Evolutionary conservation across 2,797 vertebrate genomes (phyloP), one percentile per base, ranked within the genome.

Genomic region (Hirundo rustica): DNA sequence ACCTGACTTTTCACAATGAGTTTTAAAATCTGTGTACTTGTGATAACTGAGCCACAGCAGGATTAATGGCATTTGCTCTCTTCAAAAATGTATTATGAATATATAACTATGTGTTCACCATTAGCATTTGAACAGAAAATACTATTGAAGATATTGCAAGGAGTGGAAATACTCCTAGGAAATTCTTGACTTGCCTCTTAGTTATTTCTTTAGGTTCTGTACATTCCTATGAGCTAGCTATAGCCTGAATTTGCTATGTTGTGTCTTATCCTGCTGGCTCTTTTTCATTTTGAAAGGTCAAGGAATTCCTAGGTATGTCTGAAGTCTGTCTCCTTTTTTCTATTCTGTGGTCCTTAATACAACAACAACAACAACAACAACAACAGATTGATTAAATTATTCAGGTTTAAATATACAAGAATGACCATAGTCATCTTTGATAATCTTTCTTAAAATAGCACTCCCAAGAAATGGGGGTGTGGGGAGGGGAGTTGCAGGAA

Each of bases 381-480:
- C n/a, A n/a, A n/a, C 1, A 16, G 16, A 42, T 26, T 32, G 1
- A 54, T 44, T 61, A 55, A 75, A 50, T 45, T 7, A 2, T 70
- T 77, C 26, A 76, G n/a, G 19, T 76, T 91, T 68, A 80, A 80
- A 40, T 4, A 23, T 53, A 25, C 10, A 60, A 54, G 15, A 66
- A 38, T 38, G 16, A 17, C 29, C 60, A 38, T 5, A 42, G 16
- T 58, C 1, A 15, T 36, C 19, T 81, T 77, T 23, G 19, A 47
- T 74, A 2, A 12, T 36, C 16, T 70, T 54, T 64, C 22, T 72
- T 76, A 65, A 88, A 88, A 50, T 50, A 38, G 2, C 6, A 29
- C 4, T 61, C 27, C 29, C 11, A 42, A 71, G 42, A 71, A 42
- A 67, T 13, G 5, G 12, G 21, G 23, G 3, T 1, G 0, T 1